Conservation (phyloP, 2,888 invertebrate genomes). For the Epistrophe grossulariae region DNA sequence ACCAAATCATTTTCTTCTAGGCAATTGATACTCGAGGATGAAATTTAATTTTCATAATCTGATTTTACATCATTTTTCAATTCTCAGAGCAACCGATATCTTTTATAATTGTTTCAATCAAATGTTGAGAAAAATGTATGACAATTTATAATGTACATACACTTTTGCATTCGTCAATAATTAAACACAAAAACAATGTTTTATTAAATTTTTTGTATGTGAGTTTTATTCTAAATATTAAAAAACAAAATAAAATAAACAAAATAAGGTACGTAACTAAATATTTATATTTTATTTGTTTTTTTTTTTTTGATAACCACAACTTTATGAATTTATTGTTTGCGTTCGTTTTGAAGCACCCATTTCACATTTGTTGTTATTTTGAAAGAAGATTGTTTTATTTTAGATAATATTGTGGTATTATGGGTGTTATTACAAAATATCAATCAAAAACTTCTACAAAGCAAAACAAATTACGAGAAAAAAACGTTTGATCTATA, state of each 20-base stretch:
- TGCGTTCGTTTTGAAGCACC: conserved; percentile 26
- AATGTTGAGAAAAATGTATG: too few species aligned
- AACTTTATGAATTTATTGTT: conserved; percentile 48
- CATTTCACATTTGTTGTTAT: conserved; percentile 21
- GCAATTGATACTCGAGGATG: too few species aligned
- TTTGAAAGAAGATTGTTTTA: conserved; percentile 2
- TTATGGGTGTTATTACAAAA: conserved; percentile 7
- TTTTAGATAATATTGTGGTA: conserved; percentile 6
- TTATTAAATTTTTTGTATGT: conserved; percentile 58
- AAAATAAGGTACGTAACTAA: conserved; percentile 74
- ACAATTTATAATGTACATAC: neutral
- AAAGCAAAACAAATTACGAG: conserved; percentile 1
- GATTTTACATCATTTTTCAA: too few species aligned
- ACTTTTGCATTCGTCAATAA: neutral
- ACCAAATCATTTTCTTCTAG: too few species aligned
- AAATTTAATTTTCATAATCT: too few species aligned
- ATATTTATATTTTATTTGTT: conserved; percentile 55
- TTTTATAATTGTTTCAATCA: too few species aligned
- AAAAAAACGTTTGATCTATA: conserved; percentile 17
- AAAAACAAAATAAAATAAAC: conserved; percentile 71
- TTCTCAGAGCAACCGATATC: too few species aligned
- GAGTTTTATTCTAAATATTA: conserved; percentile 68
- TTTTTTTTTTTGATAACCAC: conserved; percentile 26
- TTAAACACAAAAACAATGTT: neutral
- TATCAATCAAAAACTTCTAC: conserved; percentile 12